Evolutionary conservation across 2,888 invertebrate genomes (phyloP).

Genomic region (Volucella inanis): DNA sequence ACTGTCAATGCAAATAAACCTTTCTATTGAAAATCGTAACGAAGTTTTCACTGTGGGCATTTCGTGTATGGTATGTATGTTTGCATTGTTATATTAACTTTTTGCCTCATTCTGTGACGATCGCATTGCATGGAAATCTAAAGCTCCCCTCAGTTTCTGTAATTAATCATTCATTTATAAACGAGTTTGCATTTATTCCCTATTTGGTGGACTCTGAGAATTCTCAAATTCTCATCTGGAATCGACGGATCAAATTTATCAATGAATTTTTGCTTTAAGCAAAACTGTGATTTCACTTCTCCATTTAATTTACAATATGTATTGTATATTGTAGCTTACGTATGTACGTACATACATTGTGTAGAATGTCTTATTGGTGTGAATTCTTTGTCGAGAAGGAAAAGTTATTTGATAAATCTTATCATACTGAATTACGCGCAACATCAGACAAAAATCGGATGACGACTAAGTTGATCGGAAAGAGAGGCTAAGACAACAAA

Average conservation of each 20-base stretch:
- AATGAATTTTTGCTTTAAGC: slow-evolving; percentile 24
- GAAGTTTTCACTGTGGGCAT: neutral
- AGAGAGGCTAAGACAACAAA: too few species aligned
- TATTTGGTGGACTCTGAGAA: slow-evolving; percentile 9
- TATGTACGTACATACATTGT: neutral
- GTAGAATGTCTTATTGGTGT: neutral
- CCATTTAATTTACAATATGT: slow-evolving; percentile 2
- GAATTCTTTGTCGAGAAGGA: too few species aligned
- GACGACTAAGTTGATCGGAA: too few species aligned
- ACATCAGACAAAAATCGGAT: too few species aligned
- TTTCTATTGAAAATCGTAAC: too few species aligned
- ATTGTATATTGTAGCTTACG: neutral
- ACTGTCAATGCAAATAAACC: slow-evolving; percentile 32
- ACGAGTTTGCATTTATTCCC: slow-evolving; percentile 40
- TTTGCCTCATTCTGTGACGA: slow-evolving; percentile 16
- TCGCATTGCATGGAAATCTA: neutral
- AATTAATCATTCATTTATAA: slow-evolving; percentile 25
- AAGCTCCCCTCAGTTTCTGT: slow-evolving; percentile 14
- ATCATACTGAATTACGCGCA: too few species aligned
- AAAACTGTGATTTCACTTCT: slow-evolving; percentile 10
- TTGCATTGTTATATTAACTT: slow-evolving; percentile 31
- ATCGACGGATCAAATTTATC: slow-evolving; percentile 22
- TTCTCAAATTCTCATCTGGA: neutral
- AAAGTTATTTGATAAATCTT: too few species aligned
- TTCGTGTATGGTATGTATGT: slow-evolving; percentile 4